Base-by-base conservation (phyloP, 35 echinoderm and acorn worm species). In the Lytechinus pictus region DNA sequence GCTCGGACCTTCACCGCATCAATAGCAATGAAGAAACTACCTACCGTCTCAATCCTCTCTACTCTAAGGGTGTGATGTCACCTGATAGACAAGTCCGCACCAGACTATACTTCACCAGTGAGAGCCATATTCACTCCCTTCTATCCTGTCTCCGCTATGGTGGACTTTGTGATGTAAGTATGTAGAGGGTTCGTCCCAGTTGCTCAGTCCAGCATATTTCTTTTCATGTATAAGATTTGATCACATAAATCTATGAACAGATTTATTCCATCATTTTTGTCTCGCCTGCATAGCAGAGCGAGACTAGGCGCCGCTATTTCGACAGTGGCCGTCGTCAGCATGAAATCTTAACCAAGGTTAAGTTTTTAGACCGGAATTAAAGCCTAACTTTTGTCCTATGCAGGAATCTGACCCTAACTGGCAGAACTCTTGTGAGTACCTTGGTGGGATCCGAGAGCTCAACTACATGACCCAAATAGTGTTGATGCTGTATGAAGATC, bases 381-480 rank as follows among this genome's bases (percentile, higher is more conserved):
- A 44, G 33, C 33, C 33, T 44, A 2, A 44, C 33, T 44, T 54
- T 52, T 93, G 29, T 53, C 95, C 27, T 33, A 13, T 57, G 55
- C 71, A 99, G 95, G 94, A 95, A 19, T 94, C 86, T 28, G 98
- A 99, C 57, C 94, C 95, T 5, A 97, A 99, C 89, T 99, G 98
- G 98, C 95, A 96, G 94, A 94, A 97, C 29, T 97, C 98, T 0
- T 97, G 96, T 53, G 95, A 98, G 19, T 99, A 99, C 92, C 92
- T 99, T 7, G 95, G 96, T n/a, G 96, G 96, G 21, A 97, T 99
- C 58, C 96, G 96, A 71, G 98, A 99, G 94, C 95, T 99, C 13
- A 99, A 99, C 94, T 99, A 99, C 87, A 99, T 99, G 98, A 98
- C 98, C 54, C 98, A 99, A 97, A 99, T 99, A 28, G 97, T 99